These are phyloP conservation scores for Belonocnema kinseyi DNA, from an alignment of 1,140 invertebrate genomes.

Conservation along the genomic window DNA sequence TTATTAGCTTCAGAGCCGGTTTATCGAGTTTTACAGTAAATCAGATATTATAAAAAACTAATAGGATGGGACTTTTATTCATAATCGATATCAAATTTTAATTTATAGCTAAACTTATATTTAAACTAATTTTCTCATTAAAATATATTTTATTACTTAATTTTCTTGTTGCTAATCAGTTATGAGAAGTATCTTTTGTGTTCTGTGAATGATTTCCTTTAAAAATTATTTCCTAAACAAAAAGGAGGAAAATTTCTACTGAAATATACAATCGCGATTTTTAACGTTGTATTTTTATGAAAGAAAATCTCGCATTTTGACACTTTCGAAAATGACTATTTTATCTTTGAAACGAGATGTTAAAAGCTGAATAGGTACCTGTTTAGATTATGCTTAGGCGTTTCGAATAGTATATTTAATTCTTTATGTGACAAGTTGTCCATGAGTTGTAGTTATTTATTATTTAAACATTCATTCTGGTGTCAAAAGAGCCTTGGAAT, in stretches of 20 bases:
- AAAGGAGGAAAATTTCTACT: too few relatives aligned
- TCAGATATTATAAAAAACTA: conserved; percentile 1
- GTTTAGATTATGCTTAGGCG: neutral
- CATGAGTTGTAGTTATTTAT: neutral
- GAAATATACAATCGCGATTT: too few relatives aligned
- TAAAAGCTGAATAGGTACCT: neutral
- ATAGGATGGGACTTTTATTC: neutral
- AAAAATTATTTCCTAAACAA: too few relatives aligned
- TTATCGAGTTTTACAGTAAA: conserved; percentile 21
- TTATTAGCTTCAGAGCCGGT: conserved; percentile 13
- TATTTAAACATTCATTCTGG: conserved; percentile 16
- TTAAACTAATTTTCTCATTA: too few relatives aligned
- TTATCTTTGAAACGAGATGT: neutral
- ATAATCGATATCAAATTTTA: too few relatives aligned
- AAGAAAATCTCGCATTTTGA: too few relatives aligned
- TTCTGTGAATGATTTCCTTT: too few relatives aligned
- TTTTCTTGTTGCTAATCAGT: too few relatives aligned
- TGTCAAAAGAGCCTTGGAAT: neutral
- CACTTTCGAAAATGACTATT: neutral
- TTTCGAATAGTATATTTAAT: neutral
- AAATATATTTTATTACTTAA: too few relatives aligned
- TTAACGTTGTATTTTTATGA: neutral
- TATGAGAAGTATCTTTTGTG: too few relatives aligned
- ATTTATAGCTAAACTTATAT: too few relatives aligned
- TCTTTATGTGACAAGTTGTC: conserved; percentile 3